These are phyloP conservation scores for Aeoliscus strigatus DNA, from an alignment of 2,797 vertebrate species.

Conservation along the genomic window DNA sequence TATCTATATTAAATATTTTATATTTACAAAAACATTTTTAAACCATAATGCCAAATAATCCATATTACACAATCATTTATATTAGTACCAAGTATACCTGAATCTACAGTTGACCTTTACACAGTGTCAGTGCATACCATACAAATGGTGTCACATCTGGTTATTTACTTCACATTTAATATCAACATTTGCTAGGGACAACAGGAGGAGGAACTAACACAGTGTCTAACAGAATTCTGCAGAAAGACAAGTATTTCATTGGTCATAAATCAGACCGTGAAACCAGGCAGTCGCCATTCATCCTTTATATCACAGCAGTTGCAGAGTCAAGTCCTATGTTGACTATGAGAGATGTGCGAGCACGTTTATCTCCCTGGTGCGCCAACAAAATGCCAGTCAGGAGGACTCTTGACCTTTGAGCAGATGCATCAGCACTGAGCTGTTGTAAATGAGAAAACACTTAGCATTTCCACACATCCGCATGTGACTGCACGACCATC, in stretches of 20 bases:
- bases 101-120: too few species aligned
- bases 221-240: neutral
- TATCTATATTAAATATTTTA: too few species aligned
- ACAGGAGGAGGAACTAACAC: neutral
- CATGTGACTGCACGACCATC: constrained; percentile 10
- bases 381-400: constrained; percentile 42
- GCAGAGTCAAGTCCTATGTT: neutral
- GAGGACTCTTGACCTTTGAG: constrained; percentile 17
- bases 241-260: too few species aligned
- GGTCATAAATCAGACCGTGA: constrained; percentile 13
- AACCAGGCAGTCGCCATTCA: neutral
- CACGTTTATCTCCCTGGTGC: constrained; percentile 5
- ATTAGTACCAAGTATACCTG: too few species aligned
- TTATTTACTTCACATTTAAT: too few species aligned
- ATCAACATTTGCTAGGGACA: too few species aligned
- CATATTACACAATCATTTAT: too few species aligned
- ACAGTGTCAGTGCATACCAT: too few species aligned
- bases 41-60: too few species aligned
- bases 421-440: constrained; percentile 9
- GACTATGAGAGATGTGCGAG: constrained; percentile 7
- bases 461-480: constrained; percentile 27
- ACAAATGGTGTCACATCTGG: too few species aligned
- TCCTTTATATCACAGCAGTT: constrained; percentile 1
- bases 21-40: too few species aligned
- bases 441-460: constrained; percentile 1